Conservation (phyloP, 2,888 invertebrate genomes). For the Lutraria lutraria region DNA sequence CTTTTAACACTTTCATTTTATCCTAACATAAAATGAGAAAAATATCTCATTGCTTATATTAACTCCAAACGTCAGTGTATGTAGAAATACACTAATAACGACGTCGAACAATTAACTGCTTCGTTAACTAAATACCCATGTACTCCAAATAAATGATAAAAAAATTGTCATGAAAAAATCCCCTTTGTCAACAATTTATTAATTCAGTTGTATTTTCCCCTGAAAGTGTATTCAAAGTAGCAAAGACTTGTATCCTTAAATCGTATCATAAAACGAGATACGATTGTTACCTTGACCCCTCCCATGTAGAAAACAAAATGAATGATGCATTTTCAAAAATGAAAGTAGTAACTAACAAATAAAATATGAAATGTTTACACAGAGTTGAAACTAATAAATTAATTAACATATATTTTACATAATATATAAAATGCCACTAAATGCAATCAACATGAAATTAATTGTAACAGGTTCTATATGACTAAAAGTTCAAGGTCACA, state of each 20-base stretch:
- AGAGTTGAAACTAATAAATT: background rate
- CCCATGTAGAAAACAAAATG: background rate
- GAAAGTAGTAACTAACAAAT: background rate
- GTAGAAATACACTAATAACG: background rate
- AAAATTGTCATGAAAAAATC: too few relatives aligned
- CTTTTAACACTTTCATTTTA: background rate
- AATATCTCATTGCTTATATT: background rate
- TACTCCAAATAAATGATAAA: too few relatives aligned
- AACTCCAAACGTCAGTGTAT: background rate
- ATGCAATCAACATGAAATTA: background rate
- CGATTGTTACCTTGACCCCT: too few relatives aligned
- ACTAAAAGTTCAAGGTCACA: background rate
- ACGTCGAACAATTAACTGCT: background rate
- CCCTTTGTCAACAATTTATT: too few relatives aligned
- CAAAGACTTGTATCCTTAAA: too few relatives aligned
- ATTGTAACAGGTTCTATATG: background rate
- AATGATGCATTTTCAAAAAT: background rate
- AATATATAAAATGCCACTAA: background rate
- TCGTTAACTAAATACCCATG: too few relatives aligned
- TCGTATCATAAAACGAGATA: too few relatives aligned
- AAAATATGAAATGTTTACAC: background rate
- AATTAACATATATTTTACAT: too few relatives aligned
- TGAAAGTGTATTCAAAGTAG: too few relatives aligned
- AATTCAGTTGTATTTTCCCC: too few relatives aligned
- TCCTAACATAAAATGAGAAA: background rate